These are phyloP conservation scores for Poecilia gillii DNA, from an alignment of 2,797 vertebrate genomes.

Conservation along the genomic window DNA sequence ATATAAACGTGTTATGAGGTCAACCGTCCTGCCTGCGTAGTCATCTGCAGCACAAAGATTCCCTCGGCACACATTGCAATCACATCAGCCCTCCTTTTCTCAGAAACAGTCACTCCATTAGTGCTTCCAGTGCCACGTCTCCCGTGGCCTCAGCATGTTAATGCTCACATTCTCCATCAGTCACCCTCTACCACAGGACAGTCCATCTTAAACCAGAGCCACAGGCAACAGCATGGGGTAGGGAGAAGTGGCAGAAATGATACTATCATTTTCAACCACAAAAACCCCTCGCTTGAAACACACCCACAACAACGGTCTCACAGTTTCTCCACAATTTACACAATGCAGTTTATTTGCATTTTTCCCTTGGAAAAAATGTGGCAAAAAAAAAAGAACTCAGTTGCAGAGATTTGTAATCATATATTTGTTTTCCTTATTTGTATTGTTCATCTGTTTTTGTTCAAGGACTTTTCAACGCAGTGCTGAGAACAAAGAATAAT, in stretches of 20 bases:
- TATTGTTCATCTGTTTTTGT: background rate
- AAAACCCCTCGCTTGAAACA: slow-evolving; percentile 5
- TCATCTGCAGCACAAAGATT: slow-evolving; percentile 55
- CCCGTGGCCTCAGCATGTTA: slow-evolving; percentile 71
- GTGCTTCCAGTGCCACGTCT: slow-evolving; percentile 75
- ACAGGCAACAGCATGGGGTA: slow-evolving; percentile 45
- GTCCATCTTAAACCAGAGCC: slow-evolving; percentile 55
- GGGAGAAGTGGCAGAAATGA: slow-evolving; percentile 41
- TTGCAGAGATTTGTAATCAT: background rate
- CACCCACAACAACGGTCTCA: slow-evolving; percentile 5
- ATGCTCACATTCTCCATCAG: slow-evolving; percentile 71
- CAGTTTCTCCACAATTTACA: background rate
- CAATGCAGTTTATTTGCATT: slow-evolving; percentile 9
- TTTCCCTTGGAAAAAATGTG: slow-evolving; percentile 5
- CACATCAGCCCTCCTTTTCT: slow-evolving; percentile 72
- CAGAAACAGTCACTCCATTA: slow-evolving; percentile 74
- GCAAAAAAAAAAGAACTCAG: slow-evolving; percentile 3
- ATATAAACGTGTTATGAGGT: slow-evolving; percentile 67
- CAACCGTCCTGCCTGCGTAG: slow-evolving; percentile 47
- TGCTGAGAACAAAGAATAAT: background rate
- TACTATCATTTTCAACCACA: slow-evolving; percentile 31
- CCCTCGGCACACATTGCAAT: slow-evolving; percentile 67
- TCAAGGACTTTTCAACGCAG: slow-evolving; percentile 8
- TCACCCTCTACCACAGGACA: slow-evolving; percentile 64
- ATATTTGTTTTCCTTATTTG: slow-evolving; percentile 1